phyloP scores from a whole-genome alignment of 2,888 invertebrate genomes.

The Andrena chrysosceles region DNA sequence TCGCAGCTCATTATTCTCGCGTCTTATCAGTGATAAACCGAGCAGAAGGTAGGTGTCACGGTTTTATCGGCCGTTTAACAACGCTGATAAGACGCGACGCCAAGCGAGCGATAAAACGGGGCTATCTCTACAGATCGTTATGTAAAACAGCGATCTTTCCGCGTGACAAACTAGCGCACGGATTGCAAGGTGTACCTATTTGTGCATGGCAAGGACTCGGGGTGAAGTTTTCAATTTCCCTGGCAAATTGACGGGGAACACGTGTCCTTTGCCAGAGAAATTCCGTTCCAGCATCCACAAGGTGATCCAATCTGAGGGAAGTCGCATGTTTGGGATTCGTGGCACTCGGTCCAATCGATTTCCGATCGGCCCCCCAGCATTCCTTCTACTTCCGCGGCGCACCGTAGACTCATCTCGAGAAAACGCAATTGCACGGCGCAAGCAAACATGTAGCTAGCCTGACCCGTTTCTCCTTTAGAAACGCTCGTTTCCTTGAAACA shows the following conservation, averaged over 20 bases:
- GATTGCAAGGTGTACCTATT: neutral
- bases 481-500: neutral
- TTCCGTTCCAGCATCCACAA: slow-evolving; percentile 6
- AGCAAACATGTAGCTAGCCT: neutral
- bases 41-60: slow-evolving; percentile 4
- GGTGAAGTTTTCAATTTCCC: slow-evolving; percentile 41
- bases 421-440: slow-evolving; percentile 19
- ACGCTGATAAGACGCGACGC: slow-evolving; percentile 18
- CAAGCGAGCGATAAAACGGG: neutral
- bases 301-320: slow-evolving; percentile 37
- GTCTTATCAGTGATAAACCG: slow-evolving; percentile 26
- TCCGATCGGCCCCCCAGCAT: slow-evolving; percentile 27
- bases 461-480: slow-evolving; percentile 18
- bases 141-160: slow-evolving; percentile 24
- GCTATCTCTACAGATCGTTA: slow-evolving; percentile 8
- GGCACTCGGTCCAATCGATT: slow-evolving; percentile 26
- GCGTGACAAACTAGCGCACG: neutral
- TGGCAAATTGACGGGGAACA: slow-evolving; percentile 21
- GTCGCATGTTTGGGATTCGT: neutral
- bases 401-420: neutral
- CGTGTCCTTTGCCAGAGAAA: slow-evolving; percentile 20
- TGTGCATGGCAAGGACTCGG: neutral
- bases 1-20: neutral
- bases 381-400: slow-evolving; percentile 12
- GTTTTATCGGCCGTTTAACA: slow-evolving; percentile 26